Conservation (phyloP, 1,140 invertebrate genomes). For the Tenebrio molitor region DNA sequence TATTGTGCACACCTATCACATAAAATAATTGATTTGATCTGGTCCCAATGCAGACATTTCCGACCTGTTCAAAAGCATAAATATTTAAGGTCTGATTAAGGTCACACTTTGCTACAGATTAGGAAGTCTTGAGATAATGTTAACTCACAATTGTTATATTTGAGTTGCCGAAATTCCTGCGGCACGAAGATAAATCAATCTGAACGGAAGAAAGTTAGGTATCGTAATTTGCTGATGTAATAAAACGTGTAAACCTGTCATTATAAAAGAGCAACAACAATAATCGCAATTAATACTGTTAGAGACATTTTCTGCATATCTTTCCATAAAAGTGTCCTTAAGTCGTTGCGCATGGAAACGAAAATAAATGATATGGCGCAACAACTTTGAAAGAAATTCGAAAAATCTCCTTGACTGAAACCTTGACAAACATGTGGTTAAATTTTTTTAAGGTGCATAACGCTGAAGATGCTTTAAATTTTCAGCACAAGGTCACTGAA, state of each 20-base stretch:
- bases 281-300: slow-evolving; percentile 2
- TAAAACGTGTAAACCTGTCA: slow-evolving; percentile 24
- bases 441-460: slow-evolving; percentile 6
- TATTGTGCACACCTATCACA: too few relatives aligned
- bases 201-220: slow-evolving; percentile 32
- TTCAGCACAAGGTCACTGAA: slow-evolving; percentile 7
- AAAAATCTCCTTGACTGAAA: slow-evolving; percentile 11
- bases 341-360: not conserved
- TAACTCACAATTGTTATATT: too few relatives aligned
- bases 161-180: not conserved
- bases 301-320: not conserved
- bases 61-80: too few relatives aligned
- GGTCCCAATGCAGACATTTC: not conserved
- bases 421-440: slow-evolving; percentile 1
- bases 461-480: slow-evolving; percentile 25
- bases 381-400: too few relatives aligned
- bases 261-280: slow-evolving; percentile 13
- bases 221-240: slow-evolving; percentile 23
- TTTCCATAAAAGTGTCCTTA: slow-evolving; percentile 4
- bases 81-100: not conserved
- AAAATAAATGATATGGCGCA: too few relatives aligned
- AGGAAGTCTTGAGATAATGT: not conserved
- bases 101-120: not conserved
- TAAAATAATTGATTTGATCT: not conserved
- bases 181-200: slow-evolving; percentile 15